phyloP scores from a whole-genome alignment of 2,888 invertebrate species.

The Pammene fasciana region DNA sequence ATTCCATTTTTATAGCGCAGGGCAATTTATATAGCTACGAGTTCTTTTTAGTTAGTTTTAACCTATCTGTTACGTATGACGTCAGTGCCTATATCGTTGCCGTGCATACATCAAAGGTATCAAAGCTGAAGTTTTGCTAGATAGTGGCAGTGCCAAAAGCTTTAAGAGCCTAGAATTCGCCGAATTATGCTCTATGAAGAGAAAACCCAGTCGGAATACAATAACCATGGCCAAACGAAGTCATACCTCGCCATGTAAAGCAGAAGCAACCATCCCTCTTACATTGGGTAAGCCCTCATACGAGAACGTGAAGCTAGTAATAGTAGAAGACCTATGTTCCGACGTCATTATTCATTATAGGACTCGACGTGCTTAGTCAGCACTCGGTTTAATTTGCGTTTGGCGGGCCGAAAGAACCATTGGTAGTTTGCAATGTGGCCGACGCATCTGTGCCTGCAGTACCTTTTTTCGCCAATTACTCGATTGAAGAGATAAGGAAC shows the following conservation, averaged over 20 bases:
- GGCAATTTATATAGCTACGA: too few relatives aligned
- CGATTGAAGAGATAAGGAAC: slow-evolving; percentile 39
- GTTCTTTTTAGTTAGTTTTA: too few relatives aligned
- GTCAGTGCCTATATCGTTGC: neutral
- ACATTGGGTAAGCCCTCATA: neutral
- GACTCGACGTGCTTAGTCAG: neutral
- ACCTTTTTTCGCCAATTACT: slow-evolving; percentile 20
- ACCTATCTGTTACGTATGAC: too few relatives aligned
- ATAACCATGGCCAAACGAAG: neutral
- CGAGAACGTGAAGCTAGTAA: neutral
- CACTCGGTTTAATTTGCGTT: neutral
- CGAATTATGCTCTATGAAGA: neutral
- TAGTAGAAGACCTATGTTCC: neutral
- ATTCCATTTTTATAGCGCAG: too few relatives aligned
- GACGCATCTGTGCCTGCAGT: neutral
- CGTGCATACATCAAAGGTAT: slow-evolving; percentile 1
- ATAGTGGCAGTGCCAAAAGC: slow-evolving; percentile 1
- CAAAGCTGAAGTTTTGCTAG: slow-evolving; percentile 1
- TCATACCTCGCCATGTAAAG: neutral
- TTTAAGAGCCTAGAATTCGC: neutral
- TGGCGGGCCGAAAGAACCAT: neutral
- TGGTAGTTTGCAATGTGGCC: neutral
- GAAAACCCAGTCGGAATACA: neutral
- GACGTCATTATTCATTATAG: slow-evolving; percentile 9
- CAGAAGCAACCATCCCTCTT: neutral